Base-by-base conservation (phyloP, 2,797 vertebrate species). In the Epinephelus awoara region DNA sequence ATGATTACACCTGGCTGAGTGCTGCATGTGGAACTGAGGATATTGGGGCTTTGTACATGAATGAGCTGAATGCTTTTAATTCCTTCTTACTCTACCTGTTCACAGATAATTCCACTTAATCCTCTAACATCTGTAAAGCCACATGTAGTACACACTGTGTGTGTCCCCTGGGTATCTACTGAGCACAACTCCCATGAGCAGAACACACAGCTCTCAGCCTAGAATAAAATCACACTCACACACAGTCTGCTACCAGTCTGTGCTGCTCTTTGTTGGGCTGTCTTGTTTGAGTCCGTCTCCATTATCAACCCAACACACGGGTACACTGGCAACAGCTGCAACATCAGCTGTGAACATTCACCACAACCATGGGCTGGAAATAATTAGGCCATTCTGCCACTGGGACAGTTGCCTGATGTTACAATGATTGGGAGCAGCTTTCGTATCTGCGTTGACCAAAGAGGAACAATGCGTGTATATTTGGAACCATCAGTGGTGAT, bases 381-480 rank as follows among this genome's bases (percentile, higher is more conserved):
- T 86, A 82, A 91, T 91, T 75, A 82, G 81, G 47, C 77, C 80
- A 47, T 86, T 74, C 76, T 85, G 83, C 81, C 72, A 55, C 63
- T 62, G 86, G 88, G 85, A 85, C 65, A 52, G 79, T 67, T 52
- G 84, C 88, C 89, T 85, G 86, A 85, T 89, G 92, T 54, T 80
- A 25, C 69, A 52, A 52, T 89, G 88, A 91, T 85, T 85, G 83
- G 73, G 83, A 87, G 82, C 89, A 89, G 89, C 82, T 90, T 91
- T 86, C 34, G 38, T 85, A 29, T 85, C 56, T 34, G 61, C 10
- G 15, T 29, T 1, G n/a, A 83, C 82, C 65, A 77, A 84, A 83
- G 50, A 76, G 76, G 67, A 78, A 86, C 77, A 84, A 86, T 87
- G 72, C 77, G 72, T 21, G 70, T 27, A 40, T 63, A 79, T 83